phyloP scores from a whole-genome alignment of 2,888 invertebrate genomes.

The Hydriomena furcata region DNA sequence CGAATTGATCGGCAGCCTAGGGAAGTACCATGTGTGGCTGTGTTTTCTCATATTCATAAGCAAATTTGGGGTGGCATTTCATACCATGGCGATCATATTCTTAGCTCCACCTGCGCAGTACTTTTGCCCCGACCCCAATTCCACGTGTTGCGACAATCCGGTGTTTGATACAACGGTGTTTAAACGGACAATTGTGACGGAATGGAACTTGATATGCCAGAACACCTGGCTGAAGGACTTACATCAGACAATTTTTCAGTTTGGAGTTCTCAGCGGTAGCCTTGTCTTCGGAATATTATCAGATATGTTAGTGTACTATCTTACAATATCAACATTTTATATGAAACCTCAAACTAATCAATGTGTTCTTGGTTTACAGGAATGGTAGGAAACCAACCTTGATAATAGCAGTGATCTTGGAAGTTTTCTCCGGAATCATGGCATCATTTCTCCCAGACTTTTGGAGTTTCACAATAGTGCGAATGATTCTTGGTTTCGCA shows the following conservation, averaged over 20 bases:
- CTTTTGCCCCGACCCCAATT: conserved; percentile 42
- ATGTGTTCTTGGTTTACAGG: conserved; percentile 69
- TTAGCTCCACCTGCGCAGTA: conserved; percentile 68
- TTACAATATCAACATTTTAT: background rate
- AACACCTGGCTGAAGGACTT: conserved; percentile 85
- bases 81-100: conserved; percentile 79
- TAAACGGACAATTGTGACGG: conserved; percentile 86
- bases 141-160: conserved; percentile 77
- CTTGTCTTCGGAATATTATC: conserved; percentile 87
- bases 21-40: conserved; percentile 76
- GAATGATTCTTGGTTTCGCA: conserved; percentile 88
- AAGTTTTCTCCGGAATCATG: conserved; percentile 86
- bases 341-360: no score
- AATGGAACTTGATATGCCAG: conserved; percentile 89
- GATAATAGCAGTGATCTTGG: conserved; percentile 86
- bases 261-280: conserved; percentile 88
- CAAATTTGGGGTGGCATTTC: conserved; percentile 78
- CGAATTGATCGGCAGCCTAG: conserved; percentile 71
- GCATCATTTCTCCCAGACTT: conserved; percentile 87
- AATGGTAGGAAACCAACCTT: conserved; percentile 89
- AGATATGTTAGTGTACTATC: conserved; percentile 84
- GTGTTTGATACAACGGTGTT: conserved; percentile 85
- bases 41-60: conserved; percentile 67
- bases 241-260: conserved; percentile 88
- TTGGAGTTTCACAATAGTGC: conserved; percentile 84